phyloP scores from a whole-genome alignment of 1,140 invertebrate species.

The Rhynchophorus ferrugineus region DNA sequence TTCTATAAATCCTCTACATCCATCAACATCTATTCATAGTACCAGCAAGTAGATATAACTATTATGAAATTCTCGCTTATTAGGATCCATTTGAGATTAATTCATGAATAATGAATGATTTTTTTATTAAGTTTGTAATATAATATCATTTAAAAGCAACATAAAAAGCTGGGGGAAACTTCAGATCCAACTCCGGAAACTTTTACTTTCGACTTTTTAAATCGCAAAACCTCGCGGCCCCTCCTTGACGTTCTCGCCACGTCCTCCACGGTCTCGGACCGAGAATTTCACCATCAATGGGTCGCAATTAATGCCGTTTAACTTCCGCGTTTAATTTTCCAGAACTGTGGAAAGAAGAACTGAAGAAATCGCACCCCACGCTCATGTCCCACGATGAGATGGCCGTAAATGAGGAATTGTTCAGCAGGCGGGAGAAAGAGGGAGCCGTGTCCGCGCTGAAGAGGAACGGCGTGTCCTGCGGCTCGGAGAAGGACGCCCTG shows the following conservation, averaged over 20 bases:
- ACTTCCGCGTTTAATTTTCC: constrained; percentile 22
- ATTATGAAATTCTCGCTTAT: too few relatives aligned
- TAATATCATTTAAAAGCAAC: too few relatives aligned
- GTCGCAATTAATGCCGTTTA: constrained; percentile 8
- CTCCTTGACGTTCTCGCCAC: neutral
- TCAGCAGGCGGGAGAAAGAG: constrained; percentile 48
- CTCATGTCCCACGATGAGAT: constrained; percentile 48
- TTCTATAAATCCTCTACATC: too few relatives aligned
- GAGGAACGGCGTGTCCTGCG: constrained; percentile 47
- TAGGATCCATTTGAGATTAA: too few relatives aligned
- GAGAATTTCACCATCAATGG: constrained; percentile 7
- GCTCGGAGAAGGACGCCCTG: constrained; percentile 54
- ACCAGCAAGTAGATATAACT: too few relatives aligned
- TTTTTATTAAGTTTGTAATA: too few relatives aligned
- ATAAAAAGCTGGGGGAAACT: too few relatives aligned
- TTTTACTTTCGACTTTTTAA: too few relatives aligned
- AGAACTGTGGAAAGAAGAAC: constrained; percentile 45
- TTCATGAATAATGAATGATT: too few relatives aligned
- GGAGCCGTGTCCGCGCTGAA: constrained; percentile 62
- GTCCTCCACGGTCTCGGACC: neutral
- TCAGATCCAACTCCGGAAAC: too few relatives aligned
- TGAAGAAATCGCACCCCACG: constrained; percentile 41
- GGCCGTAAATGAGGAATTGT: constrained; percentile 43
- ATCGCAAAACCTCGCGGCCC: too few relatives aligned
- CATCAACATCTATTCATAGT: too few relatives aligned